Conservation (phyloP, 2,797 vertebrate species). For the Myoxocephalus aenaeus region DNA sequence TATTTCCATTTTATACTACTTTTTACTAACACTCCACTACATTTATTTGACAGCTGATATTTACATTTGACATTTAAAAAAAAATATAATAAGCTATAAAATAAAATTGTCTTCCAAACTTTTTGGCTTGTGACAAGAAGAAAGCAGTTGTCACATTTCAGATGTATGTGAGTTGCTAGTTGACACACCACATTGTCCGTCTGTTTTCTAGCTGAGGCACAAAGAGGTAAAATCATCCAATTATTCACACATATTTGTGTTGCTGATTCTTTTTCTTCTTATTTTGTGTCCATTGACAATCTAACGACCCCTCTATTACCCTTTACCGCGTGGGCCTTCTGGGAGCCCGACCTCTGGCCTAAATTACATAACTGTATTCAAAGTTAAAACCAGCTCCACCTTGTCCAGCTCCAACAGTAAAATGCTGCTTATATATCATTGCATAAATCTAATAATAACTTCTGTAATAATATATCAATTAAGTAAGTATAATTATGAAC, state of each 20-base stretch:
- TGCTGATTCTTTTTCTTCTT: background rate
- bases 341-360: background rate
- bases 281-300: background rate
- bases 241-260: background rate
- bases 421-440: background rate
- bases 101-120: background rate
- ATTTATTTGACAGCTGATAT: slow-evolving; percentile 2
- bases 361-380: background rate
- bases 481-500: background rate
- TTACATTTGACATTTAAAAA: background rate
- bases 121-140: background rate
- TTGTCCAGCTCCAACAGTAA: background rate
- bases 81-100: background rate
- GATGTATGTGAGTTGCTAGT: background rate
- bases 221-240: background rate
- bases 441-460: background rate
- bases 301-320: background rate
- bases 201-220: background rate
- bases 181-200: background rate
- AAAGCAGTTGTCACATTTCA: background rate
- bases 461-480: background rate
- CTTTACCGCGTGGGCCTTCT: no score
- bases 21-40: background rate
- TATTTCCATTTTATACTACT: background rate
- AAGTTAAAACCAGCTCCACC: background rate